phyloP scores from a whole-genome alignment of 2,113 vertebrate genomes.

The Sitta europaea region DNA sequence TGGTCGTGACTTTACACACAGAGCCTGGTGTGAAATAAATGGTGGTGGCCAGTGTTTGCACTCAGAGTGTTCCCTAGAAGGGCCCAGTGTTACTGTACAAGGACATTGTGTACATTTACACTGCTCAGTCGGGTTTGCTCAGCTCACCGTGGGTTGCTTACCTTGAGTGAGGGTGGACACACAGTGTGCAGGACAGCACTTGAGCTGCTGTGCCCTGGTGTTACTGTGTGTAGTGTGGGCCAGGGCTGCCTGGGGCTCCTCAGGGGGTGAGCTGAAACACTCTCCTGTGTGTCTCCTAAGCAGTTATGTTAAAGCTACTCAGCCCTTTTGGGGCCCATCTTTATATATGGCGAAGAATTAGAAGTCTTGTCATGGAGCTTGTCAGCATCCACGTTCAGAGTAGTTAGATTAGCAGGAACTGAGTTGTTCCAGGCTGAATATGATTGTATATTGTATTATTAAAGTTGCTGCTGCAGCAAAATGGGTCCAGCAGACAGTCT shows the following conservation, averaged over 20 bases:
- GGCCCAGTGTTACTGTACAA: background rate
- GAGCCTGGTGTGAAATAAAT: background rate
- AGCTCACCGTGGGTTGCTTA: background rate
- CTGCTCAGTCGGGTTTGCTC: background rate
- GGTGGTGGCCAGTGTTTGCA: background rate
- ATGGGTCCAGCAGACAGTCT: background rate
- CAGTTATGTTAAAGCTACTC: background rate
- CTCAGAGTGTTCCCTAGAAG: background rate
- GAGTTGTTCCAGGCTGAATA: background rate
- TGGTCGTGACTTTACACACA: background rate
- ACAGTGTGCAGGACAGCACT: background rate
- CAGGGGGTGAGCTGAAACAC: background rate
- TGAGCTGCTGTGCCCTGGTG: background rate
- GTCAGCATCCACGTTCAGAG: background rate
- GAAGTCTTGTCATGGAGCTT: background rate
- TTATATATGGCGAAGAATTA: background rate
- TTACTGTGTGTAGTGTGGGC: background rate
- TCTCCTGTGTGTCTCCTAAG: background rate
- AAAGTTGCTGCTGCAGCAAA: background rate
- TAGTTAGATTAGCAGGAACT: background rate
- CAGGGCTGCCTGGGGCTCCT: background rate
- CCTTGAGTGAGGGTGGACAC: background rate
- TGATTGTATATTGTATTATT: background rate
- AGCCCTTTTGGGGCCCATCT: background rate
- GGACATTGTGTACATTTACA: background rate